phyloP scores from a whole-genome alignment of 2,797 vertebrate genomes.

The Melanotaenia trifasciata region DNA sequence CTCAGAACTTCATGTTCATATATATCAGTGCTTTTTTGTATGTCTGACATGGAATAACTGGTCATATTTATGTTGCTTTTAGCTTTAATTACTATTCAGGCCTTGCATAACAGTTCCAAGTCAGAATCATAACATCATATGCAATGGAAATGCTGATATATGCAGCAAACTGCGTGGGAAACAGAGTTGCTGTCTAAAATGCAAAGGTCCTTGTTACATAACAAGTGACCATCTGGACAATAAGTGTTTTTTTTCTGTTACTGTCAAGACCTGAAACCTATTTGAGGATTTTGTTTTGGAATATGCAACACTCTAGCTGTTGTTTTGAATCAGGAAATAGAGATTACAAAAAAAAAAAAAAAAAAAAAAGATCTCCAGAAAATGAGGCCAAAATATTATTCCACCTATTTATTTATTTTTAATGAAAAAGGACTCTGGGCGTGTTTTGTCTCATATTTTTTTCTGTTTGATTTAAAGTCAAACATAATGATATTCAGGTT shows the following conservation, averaged over 20 bases:
- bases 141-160: background rate
- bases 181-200: constrained; percentile 17
- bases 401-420: background rate
- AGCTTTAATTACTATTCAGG: too few species aligned
- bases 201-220: constrained; percentile 31
- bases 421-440: background rate
- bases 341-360: background rate
- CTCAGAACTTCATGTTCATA: background rate
- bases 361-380: constrained; percentile 1
- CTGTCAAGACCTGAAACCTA: constrained; percentile 12
- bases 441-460: background rate
- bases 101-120: background rate
- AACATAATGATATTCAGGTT: constrained; percentile 32
- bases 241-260: constrained; percentile 6
- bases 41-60: background rate
- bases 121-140: background rate
- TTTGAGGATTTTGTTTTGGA: constrained; percentile 23
- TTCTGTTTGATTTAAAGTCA: constrained; percentile 25
- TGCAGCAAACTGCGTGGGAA: constrained; percentile 7
- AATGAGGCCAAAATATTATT: constrained; percentile 20
- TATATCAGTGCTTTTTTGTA: background rate
- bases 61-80: background rate
- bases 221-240: constrained; percentile 42
- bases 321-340: constrained; percentile 6
- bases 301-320: constrained; percentile 1